Percentiles rank a stretch among this genome's conserved stretches.
These are phyloP conservation scores for Cossypha dichroa DNA, from an alignment of 2,797 vertebrate species.

Conservation along the genomic window DNA sequence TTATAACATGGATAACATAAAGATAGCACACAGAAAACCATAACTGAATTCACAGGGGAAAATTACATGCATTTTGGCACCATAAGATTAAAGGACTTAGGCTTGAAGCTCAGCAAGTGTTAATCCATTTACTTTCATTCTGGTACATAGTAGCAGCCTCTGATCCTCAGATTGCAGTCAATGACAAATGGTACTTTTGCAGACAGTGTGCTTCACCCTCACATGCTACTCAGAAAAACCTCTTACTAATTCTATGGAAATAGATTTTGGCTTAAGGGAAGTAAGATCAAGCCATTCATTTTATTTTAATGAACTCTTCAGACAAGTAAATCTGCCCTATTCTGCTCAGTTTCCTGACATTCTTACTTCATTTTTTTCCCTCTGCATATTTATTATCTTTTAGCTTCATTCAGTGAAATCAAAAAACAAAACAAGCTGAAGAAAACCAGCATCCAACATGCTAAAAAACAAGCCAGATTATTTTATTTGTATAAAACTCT, in stretches of 20 bases:
- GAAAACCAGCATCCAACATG: neutral
- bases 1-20: neutral
- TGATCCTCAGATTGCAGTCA: neutral
- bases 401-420: neutral
- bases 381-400: neutral
- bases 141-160: neutral
- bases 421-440: neutral
- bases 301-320: neutral
- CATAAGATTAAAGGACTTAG: neutral
- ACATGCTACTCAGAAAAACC: neutral
- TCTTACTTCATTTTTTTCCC: neutral
- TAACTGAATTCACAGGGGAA: neutral
- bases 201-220: neutral
- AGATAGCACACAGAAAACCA: neutral
- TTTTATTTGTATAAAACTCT: neutral
- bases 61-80: neutral
- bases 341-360: neutral
- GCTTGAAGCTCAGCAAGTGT: neutral
- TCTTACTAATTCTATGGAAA: neutral
- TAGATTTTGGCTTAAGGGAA: neutral
- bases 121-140: neutral
- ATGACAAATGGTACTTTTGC: neutral
- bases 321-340: neutral
- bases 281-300: neutral
- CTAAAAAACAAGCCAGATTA: neutral